Percentiles rank a stretch among this genome's conserved stretches.
Evolutionary conservation across 1,140 invertebrate genomes (phyloP).

Genomic region (Panagrolaimus sp.): DNA sequence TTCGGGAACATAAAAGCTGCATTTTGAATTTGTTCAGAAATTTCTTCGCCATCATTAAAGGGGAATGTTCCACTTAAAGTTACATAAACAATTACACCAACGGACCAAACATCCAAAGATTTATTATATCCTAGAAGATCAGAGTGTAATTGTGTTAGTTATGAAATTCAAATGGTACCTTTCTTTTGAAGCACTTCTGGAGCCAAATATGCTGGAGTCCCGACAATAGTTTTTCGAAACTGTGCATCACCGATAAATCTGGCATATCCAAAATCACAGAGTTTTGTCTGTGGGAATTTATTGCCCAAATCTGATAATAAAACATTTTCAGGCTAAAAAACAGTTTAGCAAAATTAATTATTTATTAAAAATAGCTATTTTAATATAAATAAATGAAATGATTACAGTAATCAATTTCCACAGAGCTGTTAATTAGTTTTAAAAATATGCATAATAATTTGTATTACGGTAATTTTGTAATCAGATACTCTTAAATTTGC

Average conservation of each 20-base stretch:
- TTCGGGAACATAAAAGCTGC: slow-evolving; percentile 99
- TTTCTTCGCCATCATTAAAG: slow-evolving; percentile 98
- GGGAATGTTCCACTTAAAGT: slow-evolving; percentile 89
- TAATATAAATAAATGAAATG: too few relatives aligned
- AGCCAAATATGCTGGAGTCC: slow-evolving; percentile 72
- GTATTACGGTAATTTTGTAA: too few relatives aligned
- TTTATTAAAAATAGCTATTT: too few relatives aligned
- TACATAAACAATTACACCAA: slow-evolving; percentile 94
- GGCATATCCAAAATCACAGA: slow-evolving; percentile 98
- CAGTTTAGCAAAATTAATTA: too few relatives aligned
- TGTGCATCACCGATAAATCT: slow-evolving; percentile 97
- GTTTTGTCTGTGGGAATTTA: slow-evolving; percentile 66
- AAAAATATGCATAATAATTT: too few relatives aligned
- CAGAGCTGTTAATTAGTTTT: too few relatives aligned
- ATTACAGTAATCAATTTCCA: too few relatives aligned
- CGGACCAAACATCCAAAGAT: slow-evolving; percentile 98
- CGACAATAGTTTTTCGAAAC: slow-evolving; percentile 91
- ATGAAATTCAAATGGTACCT: slow-evolving; percentile 20
- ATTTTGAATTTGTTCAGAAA: slow-evolving; percentile 98
- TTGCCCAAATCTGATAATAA: slow-evolving; percentile 51
- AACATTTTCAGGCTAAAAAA: slow-evolving; percentile 46
- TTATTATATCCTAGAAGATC: slow-evolving; percentile 87
- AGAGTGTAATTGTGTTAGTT: background rate
- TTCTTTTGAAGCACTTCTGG: slow-evolving; percentile 87
- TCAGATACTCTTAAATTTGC: too few relatives aligned